phyloP scores from a whole-genome alignment of 2,113 vertebrate genomes.

The Peromyscus leucopus region DNA sequence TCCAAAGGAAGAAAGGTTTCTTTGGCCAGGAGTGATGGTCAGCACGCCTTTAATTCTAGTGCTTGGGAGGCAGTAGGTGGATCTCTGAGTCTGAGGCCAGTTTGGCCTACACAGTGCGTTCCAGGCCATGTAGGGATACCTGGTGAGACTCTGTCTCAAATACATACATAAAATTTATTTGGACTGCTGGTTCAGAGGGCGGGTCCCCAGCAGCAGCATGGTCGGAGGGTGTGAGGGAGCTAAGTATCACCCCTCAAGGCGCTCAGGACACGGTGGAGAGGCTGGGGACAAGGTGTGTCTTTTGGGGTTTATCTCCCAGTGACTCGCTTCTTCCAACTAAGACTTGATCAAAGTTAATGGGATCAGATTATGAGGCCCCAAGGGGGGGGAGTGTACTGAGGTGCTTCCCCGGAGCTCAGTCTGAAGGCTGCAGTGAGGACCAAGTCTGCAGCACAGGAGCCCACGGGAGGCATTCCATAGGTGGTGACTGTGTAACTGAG shows the following conservation, averaged over 20 bases:
- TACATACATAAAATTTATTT: not conserved
- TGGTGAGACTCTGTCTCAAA: not conserved
- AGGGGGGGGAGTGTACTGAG: not conserved
- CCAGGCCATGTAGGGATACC: not conserved
- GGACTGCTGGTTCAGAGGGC: not conserved
- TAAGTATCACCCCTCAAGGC: not conserved
- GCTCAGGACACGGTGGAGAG: not conserved
- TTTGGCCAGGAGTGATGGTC: not conserved
- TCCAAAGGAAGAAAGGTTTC: not conserved
- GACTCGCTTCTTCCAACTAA: not conserved
- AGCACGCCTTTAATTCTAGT: not conserved
- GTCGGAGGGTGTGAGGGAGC: not conserved
- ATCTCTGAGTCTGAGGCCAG: not conserved
- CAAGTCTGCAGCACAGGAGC: not conserved
- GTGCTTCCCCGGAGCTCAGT: not conserved
- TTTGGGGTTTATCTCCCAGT: not conserved
- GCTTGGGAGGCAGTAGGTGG: too few relatives aligned
- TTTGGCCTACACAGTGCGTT: not conserved
- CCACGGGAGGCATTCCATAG: not conserved
- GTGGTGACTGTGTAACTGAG: not conserved
- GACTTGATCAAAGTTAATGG: not conserved
- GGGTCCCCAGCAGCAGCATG: not conserved
- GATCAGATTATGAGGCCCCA: not conserved
- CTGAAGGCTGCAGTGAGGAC: not conserved
- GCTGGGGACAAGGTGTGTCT: not conserved